These are phyloP conservation scores for Paralichthys olivaceus DNA, from an alignment of 2,113 vertebrate genomes.

Conservation along the genomic window DNA sequence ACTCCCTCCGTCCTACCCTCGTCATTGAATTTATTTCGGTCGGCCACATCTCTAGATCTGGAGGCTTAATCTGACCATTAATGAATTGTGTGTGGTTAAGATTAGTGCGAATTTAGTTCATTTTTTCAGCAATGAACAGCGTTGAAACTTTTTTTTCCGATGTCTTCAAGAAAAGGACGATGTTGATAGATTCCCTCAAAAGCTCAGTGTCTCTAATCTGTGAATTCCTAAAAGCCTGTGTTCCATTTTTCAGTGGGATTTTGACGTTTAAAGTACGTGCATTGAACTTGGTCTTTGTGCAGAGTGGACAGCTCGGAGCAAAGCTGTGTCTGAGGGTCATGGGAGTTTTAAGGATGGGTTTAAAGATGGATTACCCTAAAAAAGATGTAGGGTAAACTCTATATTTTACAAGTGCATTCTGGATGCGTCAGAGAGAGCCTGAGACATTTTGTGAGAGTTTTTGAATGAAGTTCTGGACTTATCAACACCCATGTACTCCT, in stretches of 20 bases:
- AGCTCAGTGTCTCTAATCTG: background rate
- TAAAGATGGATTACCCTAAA: constrained; percentile 12
- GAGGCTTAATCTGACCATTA: constrained; percentile 43
- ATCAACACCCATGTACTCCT: background rate
- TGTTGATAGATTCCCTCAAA: background rate
- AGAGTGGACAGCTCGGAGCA: background rate
- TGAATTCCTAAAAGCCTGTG: constrained; percentile 6
- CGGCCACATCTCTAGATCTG: background rate
- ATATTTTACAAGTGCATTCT: background rate
- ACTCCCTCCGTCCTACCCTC: background rate
- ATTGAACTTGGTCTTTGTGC: background rate
- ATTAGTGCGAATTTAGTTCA: background rate
- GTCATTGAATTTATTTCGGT: constrained; percentile 36
- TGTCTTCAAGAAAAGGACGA: too few species aligned
- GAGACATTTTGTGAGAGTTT: too few species aligned
- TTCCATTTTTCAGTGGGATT: constrained; percentile 6
- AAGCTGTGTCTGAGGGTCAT: background rate
- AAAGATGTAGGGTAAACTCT: background rate
- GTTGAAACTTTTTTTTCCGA: too few species aligned
- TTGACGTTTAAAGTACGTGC: background rate
- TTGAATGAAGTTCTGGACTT: background rate
- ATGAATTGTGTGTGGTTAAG: constrained; percentile 25
- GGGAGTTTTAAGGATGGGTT: constrained; percentile 11
- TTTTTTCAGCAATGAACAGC: background rate
- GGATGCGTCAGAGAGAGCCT: background rate